phyloP scores from a whole-genome alignment of 2,797 vertebrate species.

The Sternarchorhynchus goeldii region DNA sequence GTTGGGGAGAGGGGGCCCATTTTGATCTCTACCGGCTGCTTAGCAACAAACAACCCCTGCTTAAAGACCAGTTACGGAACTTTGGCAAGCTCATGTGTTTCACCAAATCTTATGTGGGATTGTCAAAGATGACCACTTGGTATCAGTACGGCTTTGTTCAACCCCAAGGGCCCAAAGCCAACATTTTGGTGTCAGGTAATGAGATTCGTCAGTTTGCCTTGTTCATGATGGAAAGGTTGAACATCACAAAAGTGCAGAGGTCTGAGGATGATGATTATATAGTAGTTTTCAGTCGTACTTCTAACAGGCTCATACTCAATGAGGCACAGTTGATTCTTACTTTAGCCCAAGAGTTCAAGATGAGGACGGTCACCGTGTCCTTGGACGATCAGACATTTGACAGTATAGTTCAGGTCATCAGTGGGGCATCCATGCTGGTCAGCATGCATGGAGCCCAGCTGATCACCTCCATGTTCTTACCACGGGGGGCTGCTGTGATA shows the following conservation, averaged over 20 bases:
- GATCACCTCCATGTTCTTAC: conserved; percentile 90
- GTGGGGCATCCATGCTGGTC: conserved; percentile 88
- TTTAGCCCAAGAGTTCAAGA: conserved; percentile 94
- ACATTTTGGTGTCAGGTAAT: conserved; percentile 91
- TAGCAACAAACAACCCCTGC: conserved; percentile 91
- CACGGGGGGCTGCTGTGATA: conserved; percentile 87
- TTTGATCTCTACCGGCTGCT: conserved; percentile 93
- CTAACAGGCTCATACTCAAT: conserved; percentile 91
- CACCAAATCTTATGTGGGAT: conserved; percentile 90
- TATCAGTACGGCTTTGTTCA: conserved; percentile 98
- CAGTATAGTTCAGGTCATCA: conserved; percentile 84
- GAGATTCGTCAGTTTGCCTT: conserved; percentile 92
- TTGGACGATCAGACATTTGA: conserved; percentile 90
- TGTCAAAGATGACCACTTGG: conserved; percentile 98
- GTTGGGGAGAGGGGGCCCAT: conserved; percentile 90
- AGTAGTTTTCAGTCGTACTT: conserved; percentile 89
- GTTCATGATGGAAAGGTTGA: conserved; percentile 84
- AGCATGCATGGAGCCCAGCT: conserved; percentile 98
- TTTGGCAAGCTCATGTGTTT: conserved; percentile 96
- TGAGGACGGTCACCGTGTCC: conserved; percentile 92
- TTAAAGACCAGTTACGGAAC: conserved; percentile 88
- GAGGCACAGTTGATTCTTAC: conserved; percentile 92
- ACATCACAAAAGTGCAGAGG: conserved; percentile 71
- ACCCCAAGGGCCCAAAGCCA: conserved; percentile 96
- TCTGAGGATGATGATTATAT: conserved; percentile 82